Evolutionary conservation across 2,797 vertebrate species (phyloP).

Genomic region (Danio choprae): DNA sequence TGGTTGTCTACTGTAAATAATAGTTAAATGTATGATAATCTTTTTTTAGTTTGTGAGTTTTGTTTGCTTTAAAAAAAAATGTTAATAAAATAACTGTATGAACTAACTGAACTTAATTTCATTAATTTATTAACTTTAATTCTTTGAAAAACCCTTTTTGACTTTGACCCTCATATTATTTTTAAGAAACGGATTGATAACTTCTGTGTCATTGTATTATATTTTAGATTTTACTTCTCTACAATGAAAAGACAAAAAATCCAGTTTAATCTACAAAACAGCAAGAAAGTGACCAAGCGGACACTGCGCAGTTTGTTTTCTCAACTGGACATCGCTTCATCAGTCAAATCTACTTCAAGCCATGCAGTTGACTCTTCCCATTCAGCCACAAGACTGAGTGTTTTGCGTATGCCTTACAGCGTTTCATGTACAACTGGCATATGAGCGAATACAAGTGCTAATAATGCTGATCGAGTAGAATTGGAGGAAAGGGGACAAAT

Average conservation of each 20-base stretch:
- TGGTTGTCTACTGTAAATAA: too few relatives aligned
- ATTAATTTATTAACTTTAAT: too few relatives aligned
- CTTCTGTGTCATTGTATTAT: background rate
- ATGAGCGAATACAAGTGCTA: conserved; percentile 40
- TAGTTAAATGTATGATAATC: too few relatives aligned
- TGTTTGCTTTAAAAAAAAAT: too few relatives aligned
- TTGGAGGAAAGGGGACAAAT: conserved; percentile 56
- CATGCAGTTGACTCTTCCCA: background rate
- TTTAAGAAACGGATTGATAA: too few relatives aligned
- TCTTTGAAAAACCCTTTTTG: too few relatives aligned
- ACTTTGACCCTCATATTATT: too few relatives aligned
- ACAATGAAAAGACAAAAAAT: background rate
- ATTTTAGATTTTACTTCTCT: background rate
- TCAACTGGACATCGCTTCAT: background rate
- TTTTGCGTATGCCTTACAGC: conserved; percentile 7
- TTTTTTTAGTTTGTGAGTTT: too few relatives aligned
- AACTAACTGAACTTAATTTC: too few relatives aligned
- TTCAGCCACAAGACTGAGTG: background rate
- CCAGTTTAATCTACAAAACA: background rate
- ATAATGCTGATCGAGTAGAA: conserved; percentile 59
- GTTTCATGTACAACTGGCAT: conserved; percentile 12
- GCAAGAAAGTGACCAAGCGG: background rate
- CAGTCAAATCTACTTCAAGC: background rate
- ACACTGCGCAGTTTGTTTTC: conserved; percentile 20
- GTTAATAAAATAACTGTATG: too few relatives aligned